A percentile compares a stretch with the other conserved stretches of the same genome.
Conservation (phyloP, 2,797 vertebrate genomes). For the Pithecia hirsuta region DNA sequence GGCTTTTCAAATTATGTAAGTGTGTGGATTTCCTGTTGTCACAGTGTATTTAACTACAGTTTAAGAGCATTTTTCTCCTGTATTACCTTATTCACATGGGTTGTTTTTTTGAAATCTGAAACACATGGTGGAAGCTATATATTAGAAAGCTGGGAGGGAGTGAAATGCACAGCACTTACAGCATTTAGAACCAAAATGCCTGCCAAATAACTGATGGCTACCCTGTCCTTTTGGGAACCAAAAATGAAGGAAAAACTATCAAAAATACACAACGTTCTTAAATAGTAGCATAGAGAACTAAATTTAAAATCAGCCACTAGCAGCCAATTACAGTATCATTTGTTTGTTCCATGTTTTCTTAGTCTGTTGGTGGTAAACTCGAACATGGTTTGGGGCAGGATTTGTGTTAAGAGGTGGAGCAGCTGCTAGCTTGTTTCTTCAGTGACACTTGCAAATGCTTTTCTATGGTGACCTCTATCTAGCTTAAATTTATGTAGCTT, state of each 20-base stretch:
- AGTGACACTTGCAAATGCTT: conserved; percentile 81
- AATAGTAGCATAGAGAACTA: conserved; percentile 25
- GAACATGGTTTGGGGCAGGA: conserved; percentile 70
- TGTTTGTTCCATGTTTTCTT: conserved; percentile 73
- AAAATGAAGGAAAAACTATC: conserved; percentile 21
- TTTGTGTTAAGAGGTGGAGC: conserved; percentile 64
- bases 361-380: conserved; percentile 73
- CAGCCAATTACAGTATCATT: conserved; percentile 73
- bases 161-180: neutral
- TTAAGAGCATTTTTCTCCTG: neutral
- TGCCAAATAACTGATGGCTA: neutral
- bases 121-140: neutral
- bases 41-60: neutral
- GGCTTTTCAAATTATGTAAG: neutral
- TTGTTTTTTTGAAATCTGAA: neutral
- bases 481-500: conserved; percentile 85
- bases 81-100: neutral
- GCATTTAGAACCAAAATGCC: neutral
- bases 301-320: conserved; percentile 69
- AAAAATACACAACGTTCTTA: conserved; percentile 22
- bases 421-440: conserved; percentile 78
- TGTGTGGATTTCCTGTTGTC: neutral
- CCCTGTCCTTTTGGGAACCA: neutral
- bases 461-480: conserved; percentile 80
- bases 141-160: neutral